phyloP scores from a whole-genome alignment of 2,797 vertebrate species.

The Emydoidea blandingii region DNA sequence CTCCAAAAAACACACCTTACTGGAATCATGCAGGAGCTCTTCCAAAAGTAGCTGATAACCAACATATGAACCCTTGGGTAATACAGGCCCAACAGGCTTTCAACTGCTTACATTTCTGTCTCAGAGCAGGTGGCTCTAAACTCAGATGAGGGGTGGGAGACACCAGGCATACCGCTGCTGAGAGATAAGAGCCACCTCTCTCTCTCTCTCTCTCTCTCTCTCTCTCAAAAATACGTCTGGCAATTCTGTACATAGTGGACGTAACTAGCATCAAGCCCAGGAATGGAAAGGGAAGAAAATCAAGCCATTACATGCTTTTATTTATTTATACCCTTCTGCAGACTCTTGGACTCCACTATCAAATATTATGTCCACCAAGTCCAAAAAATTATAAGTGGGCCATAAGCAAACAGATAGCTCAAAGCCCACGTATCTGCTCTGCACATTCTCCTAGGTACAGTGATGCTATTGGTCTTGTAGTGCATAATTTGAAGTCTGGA shows the following conservation, averaged over 20 bases:
- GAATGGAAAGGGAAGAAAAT: neutral
- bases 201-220: no score
- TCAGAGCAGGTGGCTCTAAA: no score
- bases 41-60: no score
- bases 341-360: neutral
- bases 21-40: no score
- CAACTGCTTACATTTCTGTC: no score
- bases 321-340: neutral
- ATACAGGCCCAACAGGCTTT: no score
- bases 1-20: no score
- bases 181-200: no score
- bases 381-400: neutral
- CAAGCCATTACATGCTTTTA: neutral
- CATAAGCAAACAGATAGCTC: neutral
- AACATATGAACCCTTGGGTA: no score
- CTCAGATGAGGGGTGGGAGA: no score
- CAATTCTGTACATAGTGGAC: neutral
- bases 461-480: neutral
- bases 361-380: neutral
- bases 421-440: neutral
- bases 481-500: neutral
- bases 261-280: neutral
- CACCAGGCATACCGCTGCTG: no score
- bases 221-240: neutral
- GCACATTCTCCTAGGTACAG: neutral